Conservation (phyloP, 2,888 invertebrate species). For the Eulithis testata region DNA sequence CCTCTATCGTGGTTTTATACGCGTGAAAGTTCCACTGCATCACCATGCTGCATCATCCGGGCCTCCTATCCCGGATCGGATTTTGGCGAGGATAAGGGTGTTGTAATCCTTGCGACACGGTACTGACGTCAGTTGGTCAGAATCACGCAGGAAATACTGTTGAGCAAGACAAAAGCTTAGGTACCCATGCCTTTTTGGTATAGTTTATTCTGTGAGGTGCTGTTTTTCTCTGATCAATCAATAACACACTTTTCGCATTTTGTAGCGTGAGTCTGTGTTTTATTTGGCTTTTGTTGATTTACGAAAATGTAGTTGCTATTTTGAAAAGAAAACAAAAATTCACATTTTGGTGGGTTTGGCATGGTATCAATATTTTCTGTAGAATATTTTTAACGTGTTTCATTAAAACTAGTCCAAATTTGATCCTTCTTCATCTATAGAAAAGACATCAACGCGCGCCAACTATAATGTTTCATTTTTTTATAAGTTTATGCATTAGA, state of each 20-base stretch:
- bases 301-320: no score
- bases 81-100: conserved; percentile 63
- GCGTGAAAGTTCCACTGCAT: conserved; percentile 75
- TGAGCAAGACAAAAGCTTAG: conserved; percentile 23
- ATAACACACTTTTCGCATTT: neutral
- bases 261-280: no score
- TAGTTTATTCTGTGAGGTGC: neutral
- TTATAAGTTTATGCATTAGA: neutral
- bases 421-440: conserved; percentile 29
- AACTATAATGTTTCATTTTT: neutral
- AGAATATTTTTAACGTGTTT: no score
- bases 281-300: no score
- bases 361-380: no score
- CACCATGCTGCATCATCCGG: conserved; percentile 49
- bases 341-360: no score
- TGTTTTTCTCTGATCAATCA: neutral
- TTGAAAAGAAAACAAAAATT: no score
- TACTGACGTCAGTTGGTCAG: conserved; percentile 49
- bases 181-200: neutral
- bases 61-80: conserved; percentile 76
- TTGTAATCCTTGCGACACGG: conserved; percentile 76
- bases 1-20: conserved; percentile 72
- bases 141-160: conserved; percentile 24
- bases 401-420: no score
- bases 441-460: conserved; percentile 55